Conservation (phyloP, 2,113 vertebrate genomes). For the Sturnira hondurensis region DNA sequence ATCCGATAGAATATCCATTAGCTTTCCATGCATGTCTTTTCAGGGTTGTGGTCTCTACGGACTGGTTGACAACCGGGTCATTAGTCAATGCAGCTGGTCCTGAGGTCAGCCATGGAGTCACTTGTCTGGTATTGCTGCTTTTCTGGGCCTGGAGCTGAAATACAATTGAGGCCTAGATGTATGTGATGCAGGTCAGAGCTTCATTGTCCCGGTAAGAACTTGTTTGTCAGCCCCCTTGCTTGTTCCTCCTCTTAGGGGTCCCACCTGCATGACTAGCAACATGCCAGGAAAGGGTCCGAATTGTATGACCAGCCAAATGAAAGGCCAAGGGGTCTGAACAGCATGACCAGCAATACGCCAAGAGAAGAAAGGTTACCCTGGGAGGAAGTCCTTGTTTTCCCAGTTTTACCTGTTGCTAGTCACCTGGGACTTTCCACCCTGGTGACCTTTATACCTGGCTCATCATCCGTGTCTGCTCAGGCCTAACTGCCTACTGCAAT, state of each 20-base stretch:
- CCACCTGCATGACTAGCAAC: neutral
- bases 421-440: neutral
- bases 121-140: neutral
- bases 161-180: neutral
- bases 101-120: neutral
- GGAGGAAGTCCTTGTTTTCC: neutral
- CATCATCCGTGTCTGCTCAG: neutral
- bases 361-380: neutral
- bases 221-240: neutral
- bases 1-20: neutral
- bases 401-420: neutral
- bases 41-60: neutral
- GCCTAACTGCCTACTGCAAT: neutral
- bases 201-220: neutral
- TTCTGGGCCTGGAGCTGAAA: neutral
- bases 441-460: neutral
- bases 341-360: neutral
- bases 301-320: neutral
- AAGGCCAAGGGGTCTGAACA: neutral
- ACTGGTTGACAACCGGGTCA: neutral
- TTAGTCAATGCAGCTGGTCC: neutral
- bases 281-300: neutral
- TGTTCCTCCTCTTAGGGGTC: neutral
- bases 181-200: neutral
- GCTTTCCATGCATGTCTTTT: neutral